Conservation (phyloP, 2,113 vertebrate genomes). For the Archilochus colubris region DNA sequence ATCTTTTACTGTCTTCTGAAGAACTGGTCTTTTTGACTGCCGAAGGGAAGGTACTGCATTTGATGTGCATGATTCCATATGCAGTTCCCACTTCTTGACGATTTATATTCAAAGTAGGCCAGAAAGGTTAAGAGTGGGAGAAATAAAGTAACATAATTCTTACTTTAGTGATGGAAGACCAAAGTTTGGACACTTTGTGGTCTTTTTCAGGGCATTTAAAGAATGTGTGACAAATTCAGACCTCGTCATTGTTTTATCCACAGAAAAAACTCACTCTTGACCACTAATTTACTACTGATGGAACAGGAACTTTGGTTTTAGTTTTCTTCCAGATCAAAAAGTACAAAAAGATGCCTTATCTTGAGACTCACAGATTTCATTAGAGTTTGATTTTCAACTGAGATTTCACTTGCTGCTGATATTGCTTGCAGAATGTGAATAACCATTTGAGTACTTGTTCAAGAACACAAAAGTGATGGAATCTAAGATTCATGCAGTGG, state of each 20-base stretch:
- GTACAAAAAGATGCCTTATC: neutral
- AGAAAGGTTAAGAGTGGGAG: conserved; percentile 14
- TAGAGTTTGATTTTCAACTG: neutral
- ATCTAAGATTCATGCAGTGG: neutral
- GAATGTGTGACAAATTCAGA: neutral
- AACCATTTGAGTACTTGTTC: neutral
- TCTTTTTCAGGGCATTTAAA: neutral
- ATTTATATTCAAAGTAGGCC: conserved; percentile 12
- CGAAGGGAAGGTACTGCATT: conserved; percentile 30
- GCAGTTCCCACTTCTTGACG: neutral
- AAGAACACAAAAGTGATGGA: neutral
- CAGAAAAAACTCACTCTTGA: neutral
- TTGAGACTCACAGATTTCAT: neutral
- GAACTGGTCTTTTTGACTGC: conserved; percentile 16
- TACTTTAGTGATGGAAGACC: neutral
- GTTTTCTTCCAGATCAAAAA: neutral
- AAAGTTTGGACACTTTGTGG: neutral
- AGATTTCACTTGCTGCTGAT: neutral
- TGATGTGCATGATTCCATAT: conserved; percentile 26
- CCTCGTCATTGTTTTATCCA: neutral
- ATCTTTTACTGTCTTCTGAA: conserved; percentile 5
- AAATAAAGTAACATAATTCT: neutral
- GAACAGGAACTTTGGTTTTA: neutral
- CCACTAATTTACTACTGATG: neutral
- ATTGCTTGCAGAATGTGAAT: neutral